A percentile compares a stretch with the other conserved stretches of the same genome.
phyloP scores from a whole-genome alignment of 2,113 vertebrate genomes.

The Isurus oxyrinchus region DNA sequence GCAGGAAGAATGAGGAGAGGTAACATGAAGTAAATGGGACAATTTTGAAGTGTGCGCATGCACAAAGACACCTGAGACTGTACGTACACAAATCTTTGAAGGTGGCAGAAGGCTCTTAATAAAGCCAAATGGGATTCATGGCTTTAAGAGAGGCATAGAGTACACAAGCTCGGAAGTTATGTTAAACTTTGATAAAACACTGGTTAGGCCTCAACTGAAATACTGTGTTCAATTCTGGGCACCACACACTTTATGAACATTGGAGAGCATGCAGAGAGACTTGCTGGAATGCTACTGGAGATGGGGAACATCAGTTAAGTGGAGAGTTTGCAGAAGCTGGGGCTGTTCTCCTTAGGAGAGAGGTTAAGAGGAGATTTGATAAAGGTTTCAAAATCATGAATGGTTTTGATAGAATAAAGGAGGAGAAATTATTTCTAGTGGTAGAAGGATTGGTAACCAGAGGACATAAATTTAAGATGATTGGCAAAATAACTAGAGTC shows the following conservation, averaged over 20 bases:
- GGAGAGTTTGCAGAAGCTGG: not conserved
- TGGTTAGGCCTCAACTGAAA: not conserved
- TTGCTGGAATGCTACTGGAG: not conserved
- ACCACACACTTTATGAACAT: not conserved
- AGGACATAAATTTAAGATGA: not conserved
- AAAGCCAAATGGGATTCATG: not conserved
- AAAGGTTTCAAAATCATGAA: not conserved
- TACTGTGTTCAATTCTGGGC: not conserved
- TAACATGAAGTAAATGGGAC: not conserved
- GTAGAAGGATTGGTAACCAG: not conserved
- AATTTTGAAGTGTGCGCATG: not conserved
- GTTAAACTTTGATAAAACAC: not conserved
- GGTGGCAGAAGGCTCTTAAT: not conserved
- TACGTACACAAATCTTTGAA: not conserved
- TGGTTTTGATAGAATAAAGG: not conserved
- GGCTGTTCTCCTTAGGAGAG: not conserved
- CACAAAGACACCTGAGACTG: not conserved
- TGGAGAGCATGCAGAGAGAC: not conserved
- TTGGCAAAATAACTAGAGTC: not conserved
- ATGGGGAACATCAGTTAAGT: not conserved
- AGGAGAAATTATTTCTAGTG: not conserved
- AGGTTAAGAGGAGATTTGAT: not conserved
- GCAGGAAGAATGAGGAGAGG: not conserved
- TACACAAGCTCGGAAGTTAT: not conserved
- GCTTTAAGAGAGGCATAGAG: not conserved